Base-by-base conservation (phyloP, 2,797 vertebrate genomes). In the Anguilla megastoma region DNA sequence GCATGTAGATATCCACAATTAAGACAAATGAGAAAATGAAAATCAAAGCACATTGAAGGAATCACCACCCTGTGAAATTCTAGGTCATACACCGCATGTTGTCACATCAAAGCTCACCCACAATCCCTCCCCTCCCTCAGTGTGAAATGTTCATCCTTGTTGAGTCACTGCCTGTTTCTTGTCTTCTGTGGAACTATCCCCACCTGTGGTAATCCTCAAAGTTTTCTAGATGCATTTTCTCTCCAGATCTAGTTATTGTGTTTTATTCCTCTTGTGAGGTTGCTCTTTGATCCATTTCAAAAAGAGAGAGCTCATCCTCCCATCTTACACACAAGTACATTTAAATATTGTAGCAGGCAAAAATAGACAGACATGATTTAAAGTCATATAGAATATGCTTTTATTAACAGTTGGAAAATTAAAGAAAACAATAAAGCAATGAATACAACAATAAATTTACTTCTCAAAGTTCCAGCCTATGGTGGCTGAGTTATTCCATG, bases 91-190 rank as follows among this genome's bases (percentile, higher is more conserved):
- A 14, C 69, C 69, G 36, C 69, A 69, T 12, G 69, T 9, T 74
- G 27, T 74, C 30, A 36, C 69, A 30, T 74, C 69, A 74, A 74
- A 74, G 69, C 69, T 74, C 16, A 12, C 69, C 69, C 9, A 33
- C 30, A 33, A 30, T 36, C 69, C 30, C 27, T 74, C 69, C 27
- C 3, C 7, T 41, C 69, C 33, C 27, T 74, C 69, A 74, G 69
- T 74, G 69, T 36, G 12, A 74, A 9, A 33, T 74, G 30, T 14
- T 74, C 69, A 74, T 74, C 69, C 69, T 33, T 33, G 69, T 2
- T 74, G 30, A 74, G 33, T 74, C 27, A 74, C 30, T 74, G 69
- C 30, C 69, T 74, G 27, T 74, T 74, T 66, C 63, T 66, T 71
- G 66, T 71, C 27, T 71, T 71, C 66, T 30, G 27, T 36, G 69